phyloP scores from a whole-genome alignment of 2,888 invertebrate species.

The Glaucopsyche alexis region DNA sequence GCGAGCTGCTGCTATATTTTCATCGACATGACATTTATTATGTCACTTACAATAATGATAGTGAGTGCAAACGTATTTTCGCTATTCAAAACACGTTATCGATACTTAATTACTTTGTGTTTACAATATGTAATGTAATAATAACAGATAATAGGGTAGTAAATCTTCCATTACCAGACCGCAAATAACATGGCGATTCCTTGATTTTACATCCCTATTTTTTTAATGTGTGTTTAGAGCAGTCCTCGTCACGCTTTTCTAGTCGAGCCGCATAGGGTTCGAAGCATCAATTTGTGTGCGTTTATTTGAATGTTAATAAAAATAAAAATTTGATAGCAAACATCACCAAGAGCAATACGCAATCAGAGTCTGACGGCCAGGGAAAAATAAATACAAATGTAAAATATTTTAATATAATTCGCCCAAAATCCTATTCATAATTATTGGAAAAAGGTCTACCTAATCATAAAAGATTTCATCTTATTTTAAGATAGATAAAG shows the following conservation, averaged over 20 bases:
- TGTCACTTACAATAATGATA: constrained; percentile 54
- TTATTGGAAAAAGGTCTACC: no score
- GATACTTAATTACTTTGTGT: constrained; percentile 11
- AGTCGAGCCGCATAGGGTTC: no score
- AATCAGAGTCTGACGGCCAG: no score
- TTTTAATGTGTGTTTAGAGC: neutral
- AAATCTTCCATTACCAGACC: constrained; percentile 8
- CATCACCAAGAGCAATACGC: no score
- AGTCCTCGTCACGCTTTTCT: no score
- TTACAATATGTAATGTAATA: neutral
- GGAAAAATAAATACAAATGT: no score
- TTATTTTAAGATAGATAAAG: neutral
- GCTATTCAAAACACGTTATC: constrained; percentile 19
- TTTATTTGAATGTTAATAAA: no score
- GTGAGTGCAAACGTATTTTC: constrained; percentile 19
- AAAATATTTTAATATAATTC: neutral
- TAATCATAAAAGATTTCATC: no score
- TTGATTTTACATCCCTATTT: neutral
- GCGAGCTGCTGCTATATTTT: constrained; percentile 63
- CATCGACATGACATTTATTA: constrained; percentile 71
- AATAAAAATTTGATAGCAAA: no score
- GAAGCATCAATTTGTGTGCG: no score
- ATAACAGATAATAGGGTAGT: constrained; percentile 13
- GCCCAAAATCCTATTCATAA: neutral
- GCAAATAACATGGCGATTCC: neutral